Evolutionary conservation across 2,113 vertebrate genomes (phyloP), one percentile per base, ranked within the genome.

Genomic region (Halcyon malimbica): DNA sequence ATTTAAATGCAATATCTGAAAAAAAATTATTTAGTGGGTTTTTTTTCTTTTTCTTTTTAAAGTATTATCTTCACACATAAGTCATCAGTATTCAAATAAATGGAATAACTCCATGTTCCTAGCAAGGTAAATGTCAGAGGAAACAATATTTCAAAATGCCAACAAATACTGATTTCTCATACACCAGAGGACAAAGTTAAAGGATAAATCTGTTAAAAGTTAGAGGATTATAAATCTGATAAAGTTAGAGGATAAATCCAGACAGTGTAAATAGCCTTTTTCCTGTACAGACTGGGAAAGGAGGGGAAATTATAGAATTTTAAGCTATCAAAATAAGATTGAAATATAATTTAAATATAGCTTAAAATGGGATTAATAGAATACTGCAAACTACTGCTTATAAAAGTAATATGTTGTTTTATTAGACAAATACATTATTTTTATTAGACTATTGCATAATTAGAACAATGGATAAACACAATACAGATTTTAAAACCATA

Each of bases 91-190:
- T 65, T 86, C 69, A 71, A 73, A 73, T 39, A 87, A 87, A 11
- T 64, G 11, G 44, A 84, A 60, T 75, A 82, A 51, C 16, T 78
- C 31, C n/a, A 29, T 39, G 17, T 37, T 87, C 44, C 16, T 81
- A 92, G 51, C 56, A 81, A 91, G 29, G 48, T 87, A 94, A 93
- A 94, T 75, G 37, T 82, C 83, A 93, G 65, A 88, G 3, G 5
- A 91, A 93, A 56, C 15, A 75, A 44, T 63, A 68, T 31, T 82
- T 35, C 7, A 68, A 90, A 96, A 87, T 84, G 33, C 24, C 81
- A 87, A 33, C 31, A 91, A 56, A 70, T 81, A 91, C 25, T 75
- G 69, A 87, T 96, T 96, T 84, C 53, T 91, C 69, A 71, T 87
- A 59, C 4, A 59, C 25, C 14, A 42, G 71, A 54, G 17, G 25